Percentiles rank a stretch among this genome's conserved stretches.
Conservation (phyloP, 2,113 vertebrate species). For the Ariopsis seemanni region DNA sequence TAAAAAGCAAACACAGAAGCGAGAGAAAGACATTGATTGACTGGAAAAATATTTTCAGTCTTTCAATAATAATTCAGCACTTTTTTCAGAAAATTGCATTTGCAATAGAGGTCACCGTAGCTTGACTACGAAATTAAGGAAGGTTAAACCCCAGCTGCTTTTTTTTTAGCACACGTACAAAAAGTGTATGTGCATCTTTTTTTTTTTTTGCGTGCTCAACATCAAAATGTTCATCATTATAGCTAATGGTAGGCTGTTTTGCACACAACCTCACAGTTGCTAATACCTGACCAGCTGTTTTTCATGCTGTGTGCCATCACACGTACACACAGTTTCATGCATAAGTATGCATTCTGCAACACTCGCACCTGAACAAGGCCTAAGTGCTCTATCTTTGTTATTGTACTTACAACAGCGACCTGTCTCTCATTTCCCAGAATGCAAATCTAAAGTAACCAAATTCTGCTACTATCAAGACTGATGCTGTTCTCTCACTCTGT, state of each 20-base stretch:
- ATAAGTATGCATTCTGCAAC: constrained; percentile 13
- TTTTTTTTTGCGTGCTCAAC: constrained; percentile 12
- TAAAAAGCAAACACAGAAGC: constrained; percentile 50
- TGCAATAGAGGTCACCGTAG: constrained; percentile 43
- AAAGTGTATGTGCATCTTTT: not conserved
- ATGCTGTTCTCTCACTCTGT: constrained; percentile 55
- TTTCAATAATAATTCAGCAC: constrained; percentile 61
- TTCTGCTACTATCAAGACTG: constrained; percentile 58
- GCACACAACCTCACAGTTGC: constrained; percentile 35
- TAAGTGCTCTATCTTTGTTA: constrained; percentile 46
- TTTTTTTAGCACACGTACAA: constrained; percentile 44
- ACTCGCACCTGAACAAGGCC: constrained; percentile 20
- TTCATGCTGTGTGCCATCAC: constrained; percentile 18
- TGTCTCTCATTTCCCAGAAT: constrained; percentile 41
- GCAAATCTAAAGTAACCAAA: constrained; percentile 53
- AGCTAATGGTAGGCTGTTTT: constrained; percentile 33
- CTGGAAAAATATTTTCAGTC: constrained; percentile 56
- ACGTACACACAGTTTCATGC: not conserved
- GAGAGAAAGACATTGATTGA: constrained; percentile 54
- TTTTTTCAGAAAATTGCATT: constrained; percentile 58
- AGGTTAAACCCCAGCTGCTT: constrained; percentile 56
- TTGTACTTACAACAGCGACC: constrained; percentile 15
- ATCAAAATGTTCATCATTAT: constrained; percentile 33
- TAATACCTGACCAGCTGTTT: constrained; percentile 44
- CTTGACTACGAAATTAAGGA: constrained; percentile 59